phyloP scores from a whole-genome alignment of 2,113 vertebrate species.

The Oenanthe oenanthe region DNA sequence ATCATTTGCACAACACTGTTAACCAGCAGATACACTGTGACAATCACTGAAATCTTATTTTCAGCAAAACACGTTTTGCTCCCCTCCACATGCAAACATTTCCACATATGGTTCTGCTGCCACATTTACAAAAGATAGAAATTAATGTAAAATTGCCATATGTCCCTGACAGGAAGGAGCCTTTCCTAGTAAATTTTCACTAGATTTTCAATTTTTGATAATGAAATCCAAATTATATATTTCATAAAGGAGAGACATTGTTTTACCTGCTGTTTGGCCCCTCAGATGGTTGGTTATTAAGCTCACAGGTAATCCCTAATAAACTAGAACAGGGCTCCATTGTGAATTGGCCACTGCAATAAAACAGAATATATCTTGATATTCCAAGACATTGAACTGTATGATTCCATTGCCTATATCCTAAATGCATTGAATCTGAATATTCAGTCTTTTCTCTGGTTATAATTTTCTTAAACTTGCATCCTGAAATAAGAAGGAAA shows the following conservation, averaged over 20 bases:
- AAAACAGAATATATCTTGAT: not conserved
- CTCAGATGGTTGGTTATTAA: not conserved
- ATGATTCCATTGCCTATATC: not conserved
- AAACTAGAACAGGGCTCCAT: not conserved
- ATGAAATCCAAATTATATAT: not conserved
- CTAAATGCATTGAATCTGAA: not conserved
- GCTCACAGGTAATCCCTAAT: not conserved
- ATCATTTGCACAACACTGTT: not conserved
- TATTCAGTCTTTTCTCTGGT: not conserved
- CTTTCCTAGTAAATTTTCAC: not conserved
- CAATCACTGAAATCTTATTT: not conserved
- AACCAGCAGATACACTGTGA: not conserved
- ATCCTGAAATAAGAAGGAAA: not conserved
- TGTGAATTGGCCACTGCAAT: not conserved
- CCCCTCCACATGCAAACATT: not conserved
- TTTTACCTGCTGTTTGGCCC: not conserved
- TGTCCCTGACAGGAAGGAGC: not conserved
- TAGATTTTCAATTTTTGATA: not conserved
- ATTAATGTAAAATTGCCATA: slow-evolving; percentile 2
- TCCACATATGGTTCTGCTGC: slow-evolving; percentile 36
- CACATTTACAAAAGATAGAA: slow-evolving; percentile 7
- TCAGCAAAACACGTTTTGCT: slow-evolving; percentile 32
- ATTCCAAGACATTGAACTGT: not conserved
- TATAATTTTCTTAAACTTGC: not conserved
- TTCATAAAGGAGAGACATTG: not conserved